Evolutionary conservation across 2,797 vertebrate genomes (phyloP), one percentile per base, ranked within the genome.

Genomic region (Silurus lanzhouensis): DNA sequence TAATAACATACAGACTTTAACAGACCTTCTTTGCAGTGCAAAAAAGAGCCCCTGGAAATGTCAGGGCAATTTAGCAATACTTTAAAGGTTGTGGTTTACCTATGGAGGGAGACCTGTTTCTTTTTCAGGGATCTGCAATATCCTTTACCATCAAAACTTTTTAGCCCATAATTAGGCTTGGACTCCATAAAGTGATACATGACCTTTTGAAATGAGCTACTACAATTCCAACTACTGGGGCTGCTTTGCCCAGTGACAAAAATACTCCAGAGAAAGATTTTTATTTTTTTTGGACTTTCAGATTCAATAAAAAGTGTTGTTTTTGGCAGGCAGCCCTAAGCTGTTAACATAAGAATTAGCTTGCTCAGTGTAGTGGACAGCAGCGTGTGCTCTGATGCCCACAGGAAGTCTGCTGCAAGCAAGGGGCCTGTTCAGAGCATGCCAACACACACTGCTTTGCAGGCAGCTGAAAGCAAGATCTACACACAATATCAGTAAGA

Each of bases 201-300:
- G 91, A 91, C 91, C 91, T 91, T 92, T 88, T 87, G 80, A 94
- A 93, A 93, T 85, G 85, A 92, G 93, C 93, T 94, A 91, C 92
- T 93, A 91, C 93, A 92, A 82, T 92, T 92, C 90, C 83, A 91
- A 92, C 93, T 91, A 89, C 89, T 67, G 74, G 85, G 84, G 87
- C 86, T 83, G 72, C 70, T 86, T 85, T 85, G 84, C 88, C 87
- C 84, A 70, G 64, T 79, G 83, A 70, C 89, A 89, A 81, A 88
- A 90, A 86, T 71, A 84, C 61, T 85, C 79, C 83, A 79, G 80
- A 55, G 67, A 31, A 61, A 60, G 60, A 85, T 89, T 84, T 80
- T 19, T 79, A n/a, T 87, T 71, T 52, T 52, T 7, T 52, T 52
- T 52, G 48, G 48, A 87, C 84, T 89, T 86, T 85, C 90, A 91